These are phyloP conservation scores for Hypocryptadius cinnamomeus DNA, from an alignment of 2,113 vertebrate genomes.

Conservation along the genomic window DNA sequence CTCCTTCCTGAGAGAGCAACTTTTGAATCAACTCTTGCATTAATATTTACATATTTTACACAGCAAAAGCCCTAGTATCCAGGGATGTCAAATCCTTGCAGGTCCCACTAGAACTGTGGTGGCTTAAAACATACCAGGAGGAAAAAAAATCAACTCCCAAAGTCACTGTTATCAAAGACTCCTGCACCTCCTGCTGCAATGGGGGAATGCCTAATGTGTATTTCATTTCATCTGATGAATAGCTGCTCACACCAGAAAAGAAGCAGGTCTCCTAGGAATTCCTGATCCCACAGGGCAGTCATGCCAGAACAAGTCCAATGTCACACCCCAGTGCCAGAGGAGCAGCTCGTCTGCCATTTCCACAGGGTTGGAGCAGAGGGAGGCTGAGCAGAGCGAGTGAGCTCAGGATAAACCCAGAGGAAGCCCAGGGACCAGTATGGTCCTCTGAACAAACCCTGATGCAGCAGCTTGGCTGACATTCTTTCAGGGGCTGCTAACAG, in stretches of 20 bases:
- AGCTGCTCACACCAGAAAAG: background rate
- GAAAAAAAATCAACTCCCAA: background rate
- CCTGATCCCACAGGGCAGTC: background rate
- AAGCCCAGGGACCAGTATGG: rapidly evolving
- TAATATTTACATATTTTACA: background rate
- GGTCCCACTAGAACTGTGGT: background rate
- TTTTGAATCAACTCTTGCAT: background rate
- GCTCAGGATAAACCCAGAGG: background rate
- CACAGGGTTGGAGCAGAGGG: rapidly evolving
- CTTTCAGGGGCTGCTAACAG: background rate
- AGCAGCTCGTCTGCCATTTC: background rate
- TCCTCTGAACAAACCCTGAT: background rate
- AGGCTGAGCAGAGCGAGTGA: rapidly evolving
- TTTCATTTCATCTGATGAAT: background rate
- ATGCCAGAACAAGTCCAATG: background rate
- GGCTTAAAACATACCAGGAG: rapidly evolving
- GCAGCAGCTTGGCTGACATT: background rate
- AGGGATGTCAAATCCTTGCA: background rate
- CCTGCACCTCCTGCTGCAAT: background rate
- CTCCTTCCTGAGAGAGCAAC: background rate
- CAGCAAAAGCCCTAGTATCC: background rate
- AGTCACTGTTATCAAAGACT: background rate
- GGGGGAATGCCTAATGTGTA: background rate
- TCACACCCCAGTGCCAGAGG: background rate
- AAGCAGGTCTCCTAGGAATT: background rate